Evolutionary conservation across 2,797 vertebrate species (phyloP).

Genomic region (Parauchenoglanis punctatus): DNA sequence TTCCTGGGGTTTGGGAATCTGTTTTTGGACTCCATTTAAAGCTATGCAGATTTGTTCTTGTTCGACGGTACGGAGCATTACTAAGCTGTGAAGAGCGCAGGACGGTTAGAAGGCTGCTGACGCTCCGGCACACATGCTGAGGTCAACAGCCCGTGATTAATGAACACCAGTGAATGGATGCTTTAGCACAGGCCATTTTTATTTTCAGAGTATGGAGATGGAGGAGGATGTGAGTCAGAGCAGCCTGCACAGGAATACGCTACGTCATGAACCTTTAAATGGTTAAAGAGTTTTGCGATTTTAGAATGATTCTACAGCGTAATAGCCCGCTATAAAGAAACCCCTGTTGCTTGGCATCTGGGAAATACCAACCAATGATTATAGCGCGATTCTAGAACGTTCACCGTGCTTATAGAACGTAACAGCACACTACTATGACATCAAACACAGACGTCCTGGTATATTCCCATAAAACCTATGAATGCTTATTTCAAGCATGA

Average conservation of each 20-base stretch:
- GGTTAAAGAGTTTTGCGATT: not conserved
- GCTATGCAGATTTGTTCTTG: not conserved
- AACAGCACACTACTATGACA: not conserved
- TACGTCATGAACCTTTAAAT: not conserved
- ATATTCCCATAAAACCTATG: not conserved
- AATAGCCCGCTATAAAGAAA: not conserved
- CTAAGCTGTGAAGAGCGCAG: not conserved
- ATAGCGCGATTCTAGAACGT: not conserved
- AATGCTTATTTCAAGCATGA: not conserved
- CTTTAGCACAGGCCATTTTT: not conserved
- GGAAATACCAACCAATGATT: not conserved
- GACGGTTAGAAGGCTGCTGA: not conserved
- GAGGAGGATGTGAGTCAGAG: conserved; percentile 7
- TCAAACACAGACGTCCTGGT: not conserved
- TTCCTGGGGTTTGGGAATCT: not conserved
- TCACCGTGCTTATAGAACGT: not conserved
- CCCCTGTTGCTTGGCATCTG: not conserved
- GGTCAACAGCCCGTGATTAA: conserved; percentile 19
- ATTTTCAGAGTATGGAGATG: not conserved
- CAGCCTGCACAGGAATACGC: not conserved
- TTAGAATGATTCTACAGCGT: not conserved
- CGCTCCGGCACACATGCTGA: not conserved
- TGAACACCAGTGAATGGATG: not conserved
- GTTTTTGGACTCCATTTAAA: not conserved
- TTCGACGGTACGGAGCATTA: not conserved